These are phyloP conservation scores for Heteromormyrus szaboi DNA, from an alignment of 2,797 vertebrate genomes.

Conservation along the genomic window DNA sequence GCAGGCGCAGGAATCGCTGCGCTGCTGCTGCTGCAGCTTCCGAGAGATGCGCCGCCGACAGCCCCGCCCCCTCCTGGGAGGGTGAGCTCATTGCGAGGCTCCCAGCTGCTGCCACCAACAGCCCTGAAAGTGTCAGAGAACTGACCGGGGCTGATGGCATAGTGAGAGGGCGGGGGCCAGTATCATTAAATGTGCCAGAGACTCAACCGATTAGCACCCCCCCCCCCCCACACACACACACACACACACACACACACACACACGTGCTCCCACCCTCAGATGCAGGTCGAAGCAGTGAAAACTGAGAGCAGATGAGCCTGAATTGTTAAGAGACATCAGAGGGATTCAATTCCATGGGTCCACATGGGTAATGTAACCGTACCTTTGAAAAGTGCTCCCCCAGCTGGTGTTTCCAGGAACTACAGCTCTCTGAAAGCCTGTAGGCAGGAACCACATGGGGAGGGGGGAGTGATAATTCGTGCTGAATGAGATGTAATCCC, in stretches of 20 bases:
- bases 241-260: background rate
- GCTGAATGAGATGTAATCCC: background rate
- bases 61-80: slow-evolving; percentile 36
- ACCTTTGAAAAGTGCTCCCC: slow-evolving; percentile 1
- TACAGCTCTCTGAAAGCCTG: background rate
- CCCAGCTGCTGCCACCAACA: slow-evolving; percentile 45
- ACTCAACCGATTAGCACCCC: background rate
- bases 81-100: slow-evolving; percentile 44
- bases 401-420: background rate
- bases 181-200: background rate
- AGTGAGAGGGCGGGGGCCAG: background rate
- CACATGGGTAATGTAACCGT: background rate
- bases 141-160: slow-evolving; percentile 28
- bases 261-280: background rate
- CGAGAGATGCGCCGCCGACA: slow-evolving; percentile 29
- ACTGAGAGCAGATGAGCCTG: background rate
- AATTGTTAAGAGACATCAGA: background rate
- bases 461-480: background rate
- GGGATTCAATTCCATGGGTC: background rate
- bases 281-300: background rate
- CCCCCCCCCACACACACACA: background rate
- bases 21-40: slow-evolving; percentile 42
- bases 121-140: slow-evolving; percentile 57
- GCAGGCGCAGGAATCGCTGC: slow-evolving; percentile 21
- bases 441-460: background rate